A percentile compares a stretch with the other conserved stretches of the same genome.
Evolutionary conservation across 2,113 vertebrate species (phyloP).

Genomic region (Octodon degus): DNA sequence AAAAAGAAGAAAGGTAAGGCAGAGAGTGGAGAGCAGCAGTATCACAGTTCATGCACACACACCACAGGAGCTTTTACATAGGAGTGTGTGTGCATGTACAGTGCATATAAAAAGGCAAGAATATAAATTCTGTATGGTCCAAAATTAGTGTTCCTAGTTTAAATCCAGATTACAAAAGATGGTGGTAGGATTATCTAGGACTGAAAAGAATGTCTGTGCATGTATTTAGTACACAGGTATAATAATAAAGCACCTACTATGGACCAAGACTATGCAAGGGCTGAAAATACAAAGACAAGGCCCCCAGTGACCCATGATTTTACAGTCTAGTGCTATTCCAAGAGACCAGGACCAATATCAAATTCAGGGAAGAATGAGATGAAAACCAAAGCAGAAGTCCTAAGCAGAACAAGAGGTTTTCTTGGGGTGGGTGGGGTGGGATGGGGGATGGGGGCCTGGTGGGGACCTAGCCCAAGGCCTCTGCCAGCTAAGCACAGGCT

Average conservation of each 20-base stretch:
- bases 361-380: not conserved
- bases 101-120: not conserved
- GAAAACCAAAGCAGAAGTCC: not conserved
- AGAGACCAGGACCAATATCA: not conserved
- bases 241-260: not conserved
- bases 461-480: not conserved
- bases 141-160: not conserved
- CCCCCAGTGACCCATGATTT: not conserved
- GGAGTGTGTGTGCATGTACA: too few relatives aligned
- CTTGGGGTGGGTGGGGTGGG: not conserved
- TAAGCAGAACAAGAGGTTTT: not conserved
- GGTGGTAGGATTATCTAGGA: not conserved
- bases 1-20: too few relatives aligned
- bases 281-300: not conserved
- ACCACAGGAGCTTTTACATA: not conserved
- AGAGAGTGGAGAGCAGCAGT: not conserved
- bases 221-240: not conserved
- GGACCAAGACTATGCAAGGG: not conserved
- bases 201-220: not conserved
- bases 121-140: not conserved
- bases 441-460: too few relatives aligned
- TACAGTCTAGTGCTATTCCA: not conserved
- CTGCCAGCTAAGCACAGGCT: not conserved
- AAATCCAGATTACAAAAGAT: not conserved
- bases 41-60: not conserved